Percentiles rank a stretch among this genome's conserved stretches.
phyloP scores from a whole-genome alignment of 1,140 invertebrate species.

The Drosophila guanche region DNA sequence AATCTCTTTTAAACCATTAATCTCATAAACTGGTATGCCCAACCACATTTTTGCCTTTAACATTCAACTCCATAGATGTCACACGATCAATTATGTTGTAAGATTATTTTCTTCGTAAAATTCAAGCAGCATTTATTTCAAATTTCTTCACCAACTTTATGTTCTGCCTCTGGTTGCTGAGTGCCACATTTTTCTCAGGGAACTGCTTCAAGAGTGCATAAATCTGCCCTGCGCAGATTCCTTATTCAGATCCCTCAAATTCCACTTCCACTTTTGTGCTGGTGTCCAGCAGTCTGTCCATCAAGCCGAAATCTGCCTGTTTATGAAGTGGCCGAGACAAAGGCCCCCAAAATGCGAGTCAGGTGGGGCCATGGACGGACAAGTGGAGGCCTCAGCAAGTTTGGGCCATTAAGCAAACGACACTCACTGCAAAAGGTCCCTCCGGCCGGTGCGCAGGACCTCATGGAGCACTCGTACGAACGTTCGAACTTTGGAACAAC shows the following conservation, averaged over 20 bases:
- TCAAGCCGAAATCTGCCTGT: constrained; percentile 38
- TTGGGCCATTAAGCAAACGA: constrained; percentile 70
- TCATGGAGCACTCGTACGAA: constrained; percentile 2
- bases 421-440: constrained; percentile 39
- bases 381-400: constrained; percentile 30
- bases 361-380: neutral
- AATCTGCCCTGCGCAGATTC: constrained; percentile 10
- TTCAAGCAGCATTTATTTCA: too few relatives aligned
- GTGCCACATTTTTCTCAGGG: too few relatives aligned
- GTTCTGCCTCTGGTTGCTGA: too few relatives aligned
- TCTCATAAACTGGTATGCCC: too few relatives aligned
- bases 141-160: too few relatives aligned
- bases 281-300: constrained; percentile 10
- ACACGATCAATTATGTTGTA: too few relatives aligned
- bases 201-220: neutral
- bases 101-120: too few relatives aligned
- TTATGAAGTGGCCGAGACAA: constrained; percentile 47
- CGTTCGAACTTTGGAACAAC: too few relatives aligned
- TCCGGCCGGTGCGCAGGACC: constrained; percentile 17
- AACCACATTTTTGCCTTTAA: too few relatives aligned
- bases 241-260: constrained; percentile 1
- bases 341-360: constrained; percentile 14
- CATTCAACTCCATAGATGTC: too few relatives aligned
- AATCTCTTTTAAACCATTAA: too few relatives aligned
- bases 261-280: neutral